Base-by-base conservation (phyloP, 1,140 invertebrate species). In the Macrobrachium nipponense region DNA sequence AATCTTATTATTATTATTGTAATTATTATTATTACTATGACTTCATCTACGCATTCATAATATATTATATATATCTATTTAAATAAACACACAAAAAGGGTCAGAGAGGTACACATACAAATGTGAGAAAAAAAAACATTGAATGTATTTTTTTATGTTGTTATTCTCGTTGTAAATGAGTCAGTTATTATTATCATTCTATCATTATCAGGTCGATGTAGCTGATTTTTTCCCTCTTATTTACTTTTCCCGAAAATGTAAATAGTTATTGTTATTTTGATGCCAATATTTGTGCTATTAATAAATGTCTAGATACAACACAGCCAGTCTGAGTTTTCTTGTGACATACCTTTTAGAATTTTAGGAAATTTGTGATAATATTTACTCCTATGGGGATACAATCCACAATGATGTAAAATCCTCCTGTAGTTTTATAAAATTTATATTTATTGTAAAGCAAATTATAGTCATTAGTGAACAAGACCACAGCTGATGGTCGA, bases 261-360 rank as follows among this genome's bases (percentile, higher is more conserved):
- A 80, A 80, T 64, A 64, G 64, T 15, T 66, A 80, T 62, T 80
- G 78, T 80, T 80, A 80, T 80, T 61, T 79, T 62, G 78, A 66
- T 80, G 61, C 62, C 64, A 62, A 23, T 80, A 80, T 8, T 44
- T 66, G 43, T 79, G 77, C 36, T 79, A 66, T 60, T 43, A 80
- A 80, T 80, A 80, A 80, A 80, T 80, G 78, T 80, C 78, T 80
- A 20, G 23, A 27, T 43, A n/a, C 20, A 80, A n/a, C 20, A 80
- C 12, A 36, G n/a, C 5, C 62, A 12, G 17, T 5, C 36, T 17
- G 27, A 66, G 60, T 80, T 80, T 66, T 11, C 60, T 66, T 66
- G 15, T 62, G 8, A 14, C 60, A 20, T 62, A 27, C 60, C 17
- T 36, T 17, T 23, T 60, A 11, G 20, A 18, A n/a, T 58, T n/a